These are phyloP conservation scores for Hyaena hyaena DNA, from an alignment of 2,113 vertebrate species.

Conservation along the genomic window DNA sequence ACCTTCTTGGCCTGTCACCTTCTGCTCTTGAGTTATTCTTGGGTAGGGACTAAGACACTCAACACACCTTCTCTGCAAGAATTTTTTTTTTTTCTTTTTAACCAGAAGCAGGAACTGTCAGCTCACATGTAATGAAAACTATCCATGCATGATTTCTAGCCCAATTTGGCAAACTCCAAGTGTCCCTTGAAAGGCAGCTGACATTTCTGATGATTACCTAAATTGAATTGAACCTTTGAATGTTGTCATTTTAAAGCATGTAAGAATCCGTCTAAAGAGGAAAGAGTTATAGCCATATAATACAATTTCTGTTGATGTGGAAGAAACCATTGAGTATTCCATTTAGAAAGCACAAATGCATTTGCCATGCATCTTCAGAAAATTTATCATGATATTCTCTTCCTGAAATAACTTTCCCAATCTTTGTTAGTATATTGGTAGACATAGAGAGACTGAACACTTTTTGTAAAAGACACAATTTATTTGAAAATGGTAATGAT, in stretches of 20 bases:
- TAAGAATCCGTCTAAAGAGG: conserved; percentile 30
- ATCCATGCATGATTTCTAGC: conserved; percentile 62
- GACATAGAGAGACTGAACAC: background rate
- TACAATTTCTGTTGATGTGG: conserved; percentile 49
- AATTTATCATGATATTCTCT: background rate
- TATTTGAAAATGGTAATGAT: background rate
- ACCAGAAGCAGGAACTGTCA: conserved; percentile 57
- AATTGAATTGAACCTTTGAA: conserved; percentile 68
- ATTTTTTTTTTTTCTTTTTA: conserved; percentile 50
- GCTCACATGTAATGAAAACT: conserved; percentile 54
- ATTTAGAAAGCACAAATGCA: conserved; percentile 33
- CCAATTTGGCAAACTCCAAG: conserved; percentile 68
- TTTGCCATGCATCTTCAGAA: conserved; percentile 12
- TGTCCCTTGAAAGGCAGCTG: conserved; percentile 69
- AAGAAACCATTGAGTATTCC: conserved; percentile 44
- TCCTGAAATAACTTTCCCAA: conserved; percentile 6
- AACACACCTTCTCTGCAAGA: background rate
- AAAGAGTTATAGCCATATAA: conserved; percentile 20
- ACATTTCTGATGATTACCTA: conserved; percentile 75
- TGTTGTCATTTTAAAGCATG: conserved; percentile 66
- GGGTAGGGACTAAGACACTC: background rate
- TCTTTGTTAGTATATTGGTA: conserved; percentile 31
- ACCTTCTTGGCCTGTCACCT: background rate
- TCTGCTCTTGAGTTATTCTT: background rate
- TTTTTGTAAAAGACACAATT: background rate